phyloP scores from a whole-genome alignment of 2,888 invertebrate genomes.

The Aphidius colemani region DNA sequence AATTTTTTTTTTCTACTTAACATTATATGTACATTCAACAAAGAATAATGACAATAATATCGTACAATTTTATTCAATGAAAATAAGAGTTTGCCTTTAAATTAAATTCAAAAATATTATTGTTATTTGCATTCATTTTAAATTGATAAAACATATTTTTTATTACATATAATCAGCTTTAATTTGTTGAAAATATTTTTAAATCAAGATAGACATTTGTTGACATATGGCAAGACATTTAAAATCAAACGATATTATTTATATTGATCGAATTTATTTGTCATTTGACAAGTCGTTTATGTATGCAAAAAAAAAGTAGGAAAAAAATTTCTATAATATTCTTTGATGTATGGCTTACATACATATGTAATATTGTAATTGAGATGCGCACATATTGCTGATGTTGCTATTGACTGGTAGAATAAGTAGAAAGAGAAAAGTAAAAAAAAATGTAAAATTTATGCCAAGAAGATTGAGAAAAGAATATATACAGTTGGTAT shows the following conservation, averaged over 20 bases:
- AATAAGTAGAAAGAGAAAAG: slow-evolving; percentile 9
- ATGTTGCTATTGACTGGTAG: background rate
- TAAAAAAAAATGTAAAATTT: slow-evolving; percentile 9
- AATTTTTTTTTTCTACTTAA: too few relatives aligned
- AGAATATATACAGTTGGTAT: slow-evolving; percentile 1
- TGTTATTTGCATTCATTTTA: too few relatives aligned
- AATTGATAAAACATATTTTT: too few relatives aligned
- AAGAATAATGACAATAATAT: too few relatives aligned
- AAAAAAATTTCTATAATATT: slow-evolving; percentile 24
- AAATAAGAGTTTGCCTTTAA: too few relatives aligned
- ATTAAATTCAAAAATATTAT: too few relatives aligned
- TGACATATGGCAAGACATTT: slow-evolving; percentile 7
- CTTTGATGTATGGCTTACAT: slow-evolving; percentile 11
- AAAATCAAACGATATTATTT: slow-evolving; percentile 5
- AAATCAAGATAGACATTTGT: background rate
- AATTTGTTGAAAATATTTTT: too few relatives aligned
- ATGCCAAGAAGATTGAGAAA: background rate
- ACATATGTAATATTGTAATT: slow-evolving; percentile 25
- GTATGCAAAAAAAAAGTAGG: background rate
- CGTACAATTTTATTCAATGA: too few relatives aligned
- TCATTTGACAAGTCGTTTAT: slow-evolving; percentile 29
- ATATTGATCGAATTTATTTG: slow-evolving; percentile 28
- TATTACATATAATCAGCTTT: too few relatives aligned
- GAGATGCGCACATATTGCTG: slow-evolving; percentile 23
- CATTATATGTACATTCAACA: too few relatives aligned